Conservation (phyloP, 2,797 vertebrate species). For the Lithobates sylvaticus region DNA sequence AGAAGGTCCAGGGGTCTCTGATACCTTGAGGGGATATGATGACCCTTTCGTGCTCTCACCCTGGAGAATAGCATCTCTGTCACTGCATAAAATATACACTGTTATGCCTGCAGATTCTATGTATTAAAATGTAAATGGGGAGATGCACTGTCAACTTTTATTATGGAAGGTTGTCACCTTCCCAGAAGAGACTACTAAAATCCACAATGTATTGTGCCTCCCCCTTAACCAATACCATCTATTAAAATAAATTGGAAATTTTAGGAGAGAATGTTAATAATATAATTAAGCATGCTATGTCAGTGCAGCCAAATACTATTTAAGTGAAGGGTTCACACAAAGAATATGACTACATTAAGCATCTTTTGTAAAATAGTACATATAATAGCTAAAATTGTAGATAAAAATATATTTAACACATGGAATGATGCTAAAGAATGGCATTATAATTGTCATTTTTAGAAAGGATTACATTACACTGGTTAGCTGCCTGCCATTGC, state of each 20-base stretch:
- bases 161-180: conserved; percentile 46
- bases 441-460: no score
- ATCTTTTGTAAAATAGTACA: neutral
- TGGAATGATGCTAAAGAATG: no score
- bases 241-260: conserved; percentile 54
- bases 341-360: neutral
- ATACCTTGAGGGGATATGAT: conserved; percentile 30
- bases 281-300: conserved; percentile 22
- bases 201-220: conserved; percentile 30
- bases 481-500: no score
- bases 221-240: conserved; percentile 28
- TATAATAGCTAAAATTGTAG: neutral
- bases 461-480: no score
- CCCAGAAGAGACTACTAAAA: conserved; percentile 39
- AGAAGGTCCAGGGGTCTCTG: conserved; percentile 15
- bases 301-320: neutral
- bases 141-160: conserved; percentile 48
- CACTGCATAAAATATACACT: conserved; percentile 41
- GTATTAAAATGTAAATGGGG: conserved; percentile 55
- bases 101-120: conserved; percentile 32
- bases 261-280: conserved; percentile 44
- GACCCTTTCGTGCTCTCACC: conserved; percentile 47
- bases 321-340: neutral
- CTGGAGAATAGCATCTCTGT: conserved; percentile 33
- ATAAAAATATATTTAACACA: no score